These are phyloP conservation scores for Ameiurus melas DNA, from an alignment of 2,113 vertebrate species.

Conservation along the genomic window DNA sequence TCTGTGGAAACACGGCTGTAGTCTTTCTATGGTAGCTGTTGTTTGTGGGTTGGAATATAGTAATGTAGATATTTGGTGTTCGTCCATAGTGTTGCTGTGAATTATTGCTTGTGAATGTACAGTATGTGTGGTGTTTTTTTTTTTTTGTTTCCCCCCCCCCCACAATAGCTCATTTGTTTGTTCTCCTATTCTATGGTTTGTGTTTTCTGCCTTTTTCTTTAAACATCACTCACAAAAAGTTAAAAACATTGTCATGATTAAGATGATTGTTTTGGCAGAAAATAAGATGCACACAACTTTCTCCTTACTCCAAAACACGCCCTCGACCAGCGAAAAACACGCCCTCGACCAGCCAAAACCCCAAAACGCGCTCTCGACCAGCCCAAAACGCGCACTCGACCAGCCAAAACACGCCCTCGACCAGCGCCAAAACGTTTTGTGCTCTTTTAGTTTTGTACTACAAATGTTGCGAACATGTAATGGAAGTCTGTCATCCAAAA, in stretches of 20 bases:
- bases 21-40: conserved; percentile 57
- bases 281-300: neutral
- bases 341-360: neutral
- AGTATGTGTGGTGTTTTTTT: neutral
- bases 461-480: neutral
- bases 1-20: conserved; percentile 72
- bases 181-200: conserved; percentile 20
- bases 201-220: conserved; percentile 24
- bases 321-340: neutral
- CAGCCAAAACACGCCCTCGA: neutral
- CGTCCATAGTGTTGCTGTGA: conserved; percentile 23
- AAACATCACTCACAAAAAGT: neutral
- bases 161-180: conserved; percentile 1
- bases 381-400: too few relatives aligned
- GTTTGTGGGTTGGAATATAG: conserved; percentile 53
- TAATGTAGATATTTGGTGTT: conserved; percentile 52
- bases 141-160: too few relatives aligned
- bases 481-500: neutral
- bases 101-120: conserved; percentile 16
- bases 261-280: neutral
- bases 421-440: neutral
- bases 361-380: too few relatives aligned
- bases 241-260: neutral
- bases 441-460: neutral
- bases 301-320: neutral